These are phyloP conservation scores for Athrips mouffetella DNA, from an alignment of 2,888 invertebrate species.

Conservation along the genomic window DNA sequence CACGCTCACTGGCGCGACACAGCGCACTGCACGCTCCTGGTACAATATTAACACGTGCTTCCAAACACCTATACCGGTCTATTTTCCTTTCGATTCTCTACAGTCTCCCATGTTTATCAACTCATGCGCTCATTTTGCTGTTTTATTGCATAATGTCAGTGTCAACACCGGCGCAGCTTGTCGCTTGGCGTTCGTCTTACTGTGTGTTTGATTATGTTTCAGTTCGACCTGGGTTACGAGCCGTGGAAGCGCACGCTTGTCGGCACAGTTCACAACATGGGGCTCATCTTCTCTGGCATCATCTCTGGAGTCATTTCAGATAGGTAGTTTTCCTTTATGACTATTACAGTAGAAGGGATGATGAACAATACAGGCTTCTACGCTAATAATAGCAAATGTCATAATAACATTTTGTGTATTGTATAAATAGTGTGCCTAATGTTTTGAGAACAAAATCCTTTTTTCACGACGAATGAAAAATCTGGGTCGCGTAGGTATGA, in stretches of 20 bases:
- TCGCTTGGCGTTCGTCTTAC: no score
- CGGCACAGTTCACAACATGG: slow-evolving; percentile 85
- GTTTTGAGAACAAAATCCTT: no score
- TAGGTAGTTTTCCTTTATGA: slow-evolving; percentile 68
- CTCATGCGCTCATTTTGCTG: not conserved
- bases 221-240: slow-evolving; percentile 83
- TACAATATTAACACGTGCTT: not conserved
- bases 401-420: no score
- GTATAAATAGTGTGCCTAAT: no score
- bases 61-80: not conserved
- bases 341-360: not conserved
- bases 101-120: slow-evolving; percentile 2
- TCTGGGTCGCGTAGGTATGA: no score
- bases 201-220: no score
- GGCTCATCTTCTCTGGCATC: slow-evolving; percentile 83
- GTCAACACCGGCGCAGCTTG: not conserved
- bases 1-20: not conserved
- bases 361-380: not conserved
- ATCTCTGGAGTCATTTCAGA: slow-evolving; percentile 85
- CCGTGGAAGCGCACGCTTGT: slow-evolving; percentile 86
- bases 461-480: no score
- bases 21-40: not conserved
- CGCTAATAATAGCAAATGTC: no score
- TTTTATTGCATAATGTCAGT: not conserved
- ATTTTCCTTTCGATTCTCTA: slow-evolving; percentile 3